Base-by-base conservation (phyloP, 2,888 invertebrate species). In the Galeopsomyia nigrocyanea region DNA sequence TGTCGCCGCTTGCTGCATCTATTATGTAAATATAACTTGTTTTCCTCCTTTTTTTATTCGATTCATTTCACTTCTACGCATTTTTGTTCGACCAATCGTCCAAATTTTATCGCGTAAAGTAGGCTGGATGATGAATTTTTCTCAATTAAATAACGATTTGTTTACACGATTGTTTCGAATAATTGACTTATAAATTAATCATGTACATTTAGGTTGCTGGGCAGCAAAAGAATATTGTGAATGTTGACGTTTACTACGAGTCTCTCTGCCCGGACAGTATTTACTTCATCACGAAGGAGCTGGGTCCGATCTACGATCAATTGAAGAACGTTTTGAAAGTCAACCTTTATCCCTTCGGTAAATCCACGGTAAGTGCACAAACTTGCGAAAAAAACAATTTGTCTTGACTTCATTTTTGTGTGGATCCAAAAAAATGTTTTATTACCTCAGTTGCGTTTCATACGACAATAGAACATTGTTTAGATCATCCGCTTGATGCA, bases 251-350 rank as follows among this genome's bases (percentile, higher is more conserved):
- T 17, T 90, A 88, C 79, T 90, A 90, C 77, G 90, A 90, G 80
- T 83, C 88, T 1, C 80, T 89, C n/a, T 90, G 90, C 78, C 87
- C 88, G 0, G 89, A 89, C 79, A 89, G 89, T 75, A 85, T 85
- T 9, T 76, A 77, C 17, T 90, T 89, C 77, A 83, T 90, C 26
- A 83, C 73, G 1, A 78, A 83, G 3, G 88, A 90, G 79, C 80
- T 90, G 6, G 79, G 82, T 62, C 88, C 89, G 0, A 82, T 84
- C 0, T 89, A 87, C 80, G 19, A 81, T 66, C 47, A 68, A 19
- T 77, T 88, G 39, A 81, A 81, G 66, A 79, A 84, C 49, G 78
- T 85, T 74, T 79, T 89, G 14, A 78, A 81, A 9, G 65, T 89
- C 9, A 86, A 84, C 49, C 86, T 88, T 22, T 78, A 89, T n/a